Percentiles rank a stretch among this genome's conserved stretches.
phyloP scores from a whole-genome alignment of 1,140 invertebrate species.

The Ridgeia piscesae region DNA sequence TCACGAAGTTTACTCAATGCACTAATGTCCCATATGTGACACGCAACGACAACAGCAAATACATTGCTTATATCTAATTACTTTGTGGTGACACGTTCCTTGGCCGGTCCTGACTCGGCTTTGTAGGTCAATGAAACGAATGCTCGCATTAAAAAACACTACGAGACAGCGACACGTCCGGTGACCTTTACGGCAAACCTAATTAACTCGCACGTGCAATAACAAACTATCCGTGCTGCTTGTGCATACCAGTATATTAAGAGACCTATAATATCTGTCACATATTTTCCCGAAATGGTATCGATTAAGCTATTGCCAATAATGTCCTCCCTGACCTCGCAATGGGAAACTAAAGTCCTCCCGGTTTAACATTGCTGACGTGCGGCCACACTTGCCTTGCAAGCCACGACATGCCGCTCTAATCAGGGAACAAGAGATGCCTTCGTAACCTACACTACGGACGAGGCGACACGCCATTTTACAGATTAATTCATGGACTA shows the following conservation, averaged over 20 bases:
- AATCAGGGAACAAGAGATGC: not conserved
- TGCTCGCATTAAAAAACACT: not conserved
- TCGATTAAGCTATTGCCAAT: not conserved
- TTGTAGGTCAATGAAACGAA: not conserved
- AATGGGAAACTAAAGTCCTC: not conserved
- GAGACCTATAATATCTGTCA: too few relatives aligned
- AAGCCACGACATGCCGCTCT: not conserved
- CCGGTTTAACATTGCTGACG: not conserved
- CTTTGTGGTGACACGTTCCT: not conserved
- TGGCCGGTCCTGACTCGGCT: not conserved
- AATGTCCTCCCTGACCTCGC: not conserved
- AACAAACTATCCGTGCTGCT: not conserved
- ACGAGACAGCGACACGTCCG: not conserved
- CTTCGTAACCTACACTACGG: not conserved
- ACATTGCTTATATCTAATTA: not conserved
- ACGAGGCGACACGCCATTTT: not conserved
- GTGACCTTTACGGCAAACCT: not conserved
- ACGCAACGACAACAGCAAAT: not conserved
- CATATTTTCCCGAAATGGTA: not conserved
- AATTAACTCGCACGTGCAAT: not conserved
- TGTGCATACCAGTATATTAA: too few relatives aligned
- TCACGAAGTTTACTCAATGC: too few relatives aligned
- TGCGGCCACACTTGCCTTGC: not conserved
- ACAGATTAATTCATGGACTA: not conserved
- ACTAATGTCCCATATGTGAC: too few relatives aligned